Evolutionary conservation across 2,113 vertebrate genomes (phyloP), one percentile per base, ranked within the genome.

Genomic region (Ammodytes dubius): DNA sequence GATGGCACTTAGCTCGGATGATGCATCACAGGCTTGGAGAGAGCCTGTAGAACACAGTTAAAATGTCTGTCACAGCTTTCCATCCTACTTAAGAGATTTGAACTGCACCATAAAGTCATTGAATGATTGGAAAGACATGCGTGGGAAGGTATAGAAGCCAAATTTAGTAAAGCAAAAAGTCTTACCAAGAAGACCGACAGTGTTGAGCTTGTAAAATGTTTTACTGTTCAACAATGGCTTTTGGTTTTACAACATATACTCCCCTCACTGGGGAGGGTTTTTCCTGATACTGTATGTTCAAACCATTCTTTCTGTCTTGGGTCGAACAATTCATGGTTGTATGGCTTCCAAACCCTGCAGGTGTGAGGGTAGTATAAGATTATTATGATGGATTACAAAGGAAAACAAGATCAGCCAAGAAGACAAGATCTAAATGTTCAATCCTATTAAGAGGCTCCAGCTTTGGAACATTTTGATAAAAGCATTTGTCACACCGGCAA

Each of bases 61-160:
- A 91, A 88, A 65, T 86, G 88, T 60, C 82, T 54, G 63, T 70
- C 88, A 80, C 60, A 50, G 81, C 54, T 86, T 88, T 85, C 75
- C 71, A 19, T 73, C 88, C 72, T 77, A 65, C 76, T 82, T 70
- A 65, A 47, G 40, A 39, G 83, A 84, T 89, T 82, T 87, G 74
- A 89, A 87, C 80, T 60, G 56, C 72, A 78, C 45, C 73, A 85
- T 82, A 49, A 88, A 90, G 63, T 77, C 84, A 79, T 90, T 84
- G 87, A 80, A 87, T 49, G 42, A 83, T 79, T 83, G 81, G 58
- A 82, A 74, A 88, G 75, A 90, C 88, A 89, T 86, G 85, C 82
- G 83, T 83, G 84, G 86, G 84, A 87, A 92, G 49, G 82, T 65
- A 72, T 3, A 17, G 65, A 79, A 37, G 85, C 82, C 87, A 90